phyloP scores from a whole-genome alignment of 1,140 invertebrate genomes.

The Hycleus cichorii region DNA sequence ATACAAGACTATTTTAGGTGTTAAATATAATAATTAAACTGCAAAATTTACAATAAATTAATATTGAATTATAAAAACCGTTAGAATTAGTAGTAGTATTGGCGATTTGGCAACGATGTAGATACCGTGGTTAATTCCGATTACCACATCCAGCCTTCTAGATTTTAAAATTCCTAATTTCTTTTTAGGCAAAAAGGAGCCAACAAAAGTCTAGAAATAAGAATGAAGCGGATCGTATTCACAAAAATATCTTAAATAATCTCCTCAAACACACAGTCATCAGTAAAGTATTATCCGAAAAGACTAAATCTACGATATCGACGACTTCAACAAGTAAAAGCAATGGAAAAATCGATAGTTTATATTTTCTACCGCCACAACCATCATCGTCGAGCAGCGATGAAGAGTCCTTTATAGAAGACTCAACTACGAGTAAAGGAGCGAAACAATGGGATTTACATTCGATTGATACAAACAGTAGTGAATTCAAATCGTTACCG shows the following conservation, averaged over 20 bases:
- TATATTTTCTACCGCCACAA: slow-evolving; percentile 65
- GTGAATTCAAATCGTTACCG: slow-evolving; percentile 74
- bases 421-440: no score
- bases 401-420: slow-evolving; percentile 19
- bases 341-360: slow-evolving; percentile 22
- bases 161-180: neutral
- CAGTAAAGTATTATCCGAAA: slow-evolving; percentile 50
- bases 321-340: slow-evolving; percentile 4
- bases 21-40: neutral
- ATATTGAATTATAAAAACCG: neutral
- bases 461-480: slow-evolving; percentile 68
- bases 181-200: slow-evolving; percentile 61
- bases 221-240: slow-evolving; percentile 63
- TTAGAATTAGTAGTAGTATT: no score
- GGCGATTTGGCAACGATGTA: no score
- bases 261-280: slow-evolving; percentile 54
- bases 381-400: slow-evolving; percentile 32
- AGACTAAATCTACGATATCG: slow-evolving; percentile 45
- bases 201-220: slow-evolving; percentile 66
- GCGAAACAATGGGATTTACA: slow-evolving; percentile 61
- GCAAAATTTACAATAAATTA: neutral
- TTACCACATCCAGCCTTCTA: no score
- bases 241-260: slow-evolving; percentile 59
- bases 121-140: no score
- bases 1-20: no score